Evolutionary conservation across 2,113 vertebrate species (phyloP).

Genomic region (Saguinus midas): DNA sequence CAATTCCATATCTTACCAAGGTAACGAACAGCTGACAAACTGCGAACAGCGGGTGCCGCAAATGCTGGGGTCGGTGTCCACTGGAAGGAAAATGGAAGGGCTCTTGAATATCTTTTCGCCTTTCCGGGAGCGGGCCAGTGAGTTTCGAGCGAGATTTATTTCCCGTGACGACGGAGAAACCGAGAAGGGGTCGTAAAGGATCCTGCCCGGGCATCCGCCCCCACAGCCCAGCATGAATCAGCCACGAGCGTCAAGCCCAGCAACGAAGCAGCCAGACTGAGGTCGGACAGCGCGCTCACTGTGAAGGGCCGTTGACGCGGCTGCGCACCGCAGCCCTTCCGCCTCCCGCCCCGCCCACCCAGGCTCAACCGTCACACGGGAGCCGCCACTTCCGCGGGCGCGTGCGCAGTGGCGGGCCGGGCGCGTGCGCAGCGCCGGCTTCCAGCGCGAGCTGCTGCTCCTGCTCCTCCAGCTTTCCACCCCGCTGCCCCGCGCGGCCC

Average conservation of each 20-base stretch:
- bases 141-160: background rate
- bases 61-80: background rate
- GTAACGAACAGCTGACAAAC: background rate
- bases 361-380: background rate
- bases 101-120: background rate
- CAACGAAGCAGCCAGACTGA: rapidly evolving
- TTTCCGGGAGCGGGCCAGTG: background rate
- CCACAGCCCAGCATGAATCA: rapidly evolving
- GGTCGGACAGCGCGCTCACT: background rate
- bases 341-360: background rate
- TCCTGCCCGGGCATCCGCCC: rapidly evolving
- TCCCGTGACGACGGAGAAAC: background rate
- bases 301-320: constrained; percentile 20
- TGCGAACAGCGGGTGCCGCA: background rate
- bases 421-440: constrained; percentile 61
- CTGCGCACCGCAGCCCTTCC: constrained; percentile 55
- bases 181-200: rapidly evolving
- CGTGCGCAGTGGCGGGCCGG: constrained; percentile 37
- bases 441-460: constrained; percentile 15
- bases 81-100: background rate
- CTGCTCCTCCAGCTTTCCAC: constrained; percentile 28
- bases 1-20: constrained; percentile 34
- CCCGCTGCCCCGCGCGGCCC: constrained; percentile 24
- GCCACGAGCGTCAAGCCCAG: rapidly evolving
- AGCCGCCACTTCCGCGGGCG: constrained; percentile 65